phyloP scores from a whole-genome alignment of 37 sponge, comb jelly and placozoan genomes.

The Oopsacas minuta region DNA sequence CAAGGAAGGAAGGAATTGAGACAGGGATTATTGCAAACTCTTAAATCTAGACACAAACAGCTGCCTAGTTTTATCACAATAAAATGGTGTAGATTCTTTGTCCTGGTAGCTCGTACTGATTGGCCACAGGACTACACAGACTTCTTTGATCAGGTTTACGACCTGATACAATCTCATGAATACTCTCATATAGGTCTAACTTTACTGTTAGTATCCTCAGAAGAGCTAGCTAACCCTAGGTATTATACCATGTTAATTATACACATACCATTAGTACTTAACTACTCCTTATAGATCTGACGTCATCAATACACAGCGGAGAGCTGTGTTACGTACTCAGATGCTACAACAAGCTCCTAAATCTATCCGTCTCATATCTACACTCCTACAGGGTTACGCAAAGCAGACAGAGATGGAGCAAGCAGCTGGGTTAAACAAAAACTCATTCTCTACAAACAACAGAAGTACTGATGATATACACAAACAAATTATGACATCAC shows the following conservation, averaged over 20 bases:
- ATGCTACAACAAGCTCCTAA: constrained; percentile 35
- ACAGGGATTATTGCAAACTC: not conserved
- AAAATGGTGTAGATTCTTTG: constrained; percentile 56
- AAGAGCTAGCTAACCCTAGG: constrained; percentile 53
- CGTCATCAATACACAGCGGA: constrained; percentile 35
- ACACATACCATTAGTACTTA: not conserved
- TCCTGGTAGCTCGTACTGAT: constrained; percentile 43
- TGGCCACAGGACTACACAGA: constrained; percentile 76
- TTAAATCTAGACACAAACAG: constrained; percentile 1
- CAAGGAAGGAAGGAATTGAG: not conserved
- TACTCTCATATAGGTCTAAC: constrained; percentile 37
- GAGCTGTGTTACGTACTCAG: constrained; percentile 33
- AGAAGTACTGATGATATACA: not conserved
- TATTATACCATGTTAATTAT: not conserved
- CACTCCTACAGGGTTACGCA: constrained; percentile 25
- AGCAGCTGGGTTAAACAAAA: not conserved
- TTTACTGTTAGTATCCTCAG: constrained; percentile 47
- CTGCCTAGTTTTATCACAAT: constrained; percentile 44
- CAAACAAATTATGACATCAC: constrained; percentile 16
- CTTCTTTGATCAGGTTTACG: constrained; percentile 40
- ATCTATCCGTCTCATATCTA: not conserved
- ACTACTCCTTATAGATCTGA: constrained; percentile 24
- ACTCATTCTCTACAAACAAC: not conserved
- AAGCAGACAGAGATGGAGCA: constrained; percentile 10
- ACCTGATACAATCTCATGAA: constrained; percentile 29